Base-by-base conservation (phyloP, 2,888 invertebrate genomes). In the Odontomyia ornata region DNA sequence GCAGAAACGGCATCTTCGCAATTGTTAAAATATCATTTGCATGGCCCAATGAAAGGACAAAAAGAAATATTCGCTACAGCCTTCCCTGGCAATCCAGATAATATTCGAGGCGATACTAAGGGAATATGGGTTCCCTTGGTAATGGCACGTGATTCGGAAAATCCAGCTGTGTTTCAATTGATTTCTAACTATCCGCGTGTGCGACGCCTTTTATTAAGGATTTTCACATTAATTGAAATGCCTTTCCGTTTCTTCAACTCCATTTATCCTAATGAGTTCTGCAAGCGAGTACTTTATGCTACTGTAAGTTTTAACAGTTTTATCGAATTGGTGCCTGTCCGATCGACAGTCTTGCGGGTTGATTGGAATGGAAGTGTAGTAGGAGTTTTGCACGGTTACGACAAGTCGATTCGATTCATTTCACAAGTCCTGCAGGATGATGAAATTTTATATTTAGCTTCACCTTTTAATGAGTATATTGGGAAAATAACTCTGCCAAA, bases 31-130 rank as follows among this genome's bases (percentile, higher is more conserved):
- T 94, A 95, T 84, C 89, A 95, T 83, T 84, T 98, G 11, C 92
- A 91, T 83, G 98, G 98, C 1, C 88, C 92, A 0, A 94, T 94
- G 81, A 90, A 91, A 81, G 97, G 96, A n/a, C 88, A 90, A 80
- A 86, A 89, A 1, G 96, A 97, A 84, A 88, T 94, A 1, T 96
- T 98, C 82, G 87, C 92, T 3, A 93, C 95, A 81, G 94, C 94
- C 56, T 87, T 96, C 78, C 95, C 95, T 83, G 95, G 87, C 3
- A 62, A 81, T 62, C 85, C 86, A 0, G 87, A 87, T 72, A 87
- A 87, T 80, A 77, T 87, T 46, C 85, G 86, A n/a, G 89, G 90
- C 25, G 91, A 92, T 79, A 88, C 89, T 21, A 92, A 91, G 1
- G 93, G 94, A 21, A 87, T 93, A 80, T 88, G 93, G 80, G 90